A percentile compares a stretch with the other conserved stretches of the same genome.
These are phyloP conservation scores for Xenopus borealis DNA, from an alignment of 2,113 vertebrate genomes.

Conservation along the genomic window DNA sequence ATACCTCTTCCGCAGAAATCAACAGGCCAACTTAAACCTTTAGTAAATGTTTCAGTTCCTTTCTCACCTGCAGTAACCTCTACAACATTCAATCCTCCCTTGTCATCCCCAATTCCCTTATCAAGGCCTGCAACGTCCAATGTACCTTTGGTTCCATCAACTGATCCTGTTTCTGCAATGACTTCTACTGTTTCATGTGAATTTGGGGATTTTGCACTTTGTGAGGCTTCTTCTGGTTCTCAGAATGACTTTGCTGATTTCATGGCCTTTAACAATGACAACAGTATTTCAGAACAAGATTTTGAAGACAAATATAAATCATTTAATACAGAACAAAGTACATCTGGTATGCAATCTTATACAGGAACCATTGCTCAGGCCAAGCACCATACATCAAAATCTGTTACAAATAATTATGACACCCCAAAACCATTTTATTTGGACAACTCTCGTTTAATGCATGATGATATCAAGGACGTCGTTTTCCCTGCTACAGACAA, in stretches of 20 bases:
- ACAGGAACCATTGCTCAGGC: constrained; percentile 50
- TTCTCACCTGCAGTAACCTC: constrained; percentile 74
- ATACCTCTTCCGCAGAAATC: constrained; percentile 75
- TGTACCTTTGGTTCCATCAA: constrained; percentile 33
- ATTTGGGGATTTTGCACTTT: constrained; percentile 92
- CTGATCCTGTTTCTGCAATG: constrained; percentile 52
- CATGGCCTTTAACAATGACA: constrained; percentile 85
- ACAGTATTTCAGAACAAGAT: constrained; percentile 63
- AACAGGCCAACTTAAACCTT: constrained; percentile 73
- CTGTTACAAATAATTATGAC: constrained; percentile 73
- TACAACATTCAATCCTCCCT: constrained; percentile 60
- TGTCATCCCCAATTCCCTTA: constrained; percentile 56
- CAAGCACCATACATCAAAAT: constrained; percentile 49
- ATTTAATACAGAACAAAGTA: constrained; percentile 56
- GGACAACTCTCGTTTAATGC: constrained; percentile 69
- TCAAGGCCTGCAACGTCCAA: constrained; percentile 54
- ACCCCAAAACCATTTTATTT: constrained; percentile 89
- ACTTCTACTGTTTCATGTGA: constrained; percentile 71
- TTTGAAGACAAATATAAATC: constrained; percentile 57
- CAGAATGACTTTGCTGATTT: constrained; percentile 98
- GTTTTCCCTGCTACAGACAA: constrained; percentile 75
- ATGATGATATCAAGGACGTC: constrained; percentile 81
- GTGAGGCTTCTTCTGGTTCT: constrained; percentile 73
- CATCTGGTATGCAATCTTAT: constrained; percentile 52
- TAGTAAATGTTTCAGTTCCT: constrained; percentile 84